Evolutionary conservation across 37 sponge, comb jelly and placozoan species (phyloP), one percentile per base, ranked within the genome.

Genomic region (Bolinopsis microptera): DNA sequence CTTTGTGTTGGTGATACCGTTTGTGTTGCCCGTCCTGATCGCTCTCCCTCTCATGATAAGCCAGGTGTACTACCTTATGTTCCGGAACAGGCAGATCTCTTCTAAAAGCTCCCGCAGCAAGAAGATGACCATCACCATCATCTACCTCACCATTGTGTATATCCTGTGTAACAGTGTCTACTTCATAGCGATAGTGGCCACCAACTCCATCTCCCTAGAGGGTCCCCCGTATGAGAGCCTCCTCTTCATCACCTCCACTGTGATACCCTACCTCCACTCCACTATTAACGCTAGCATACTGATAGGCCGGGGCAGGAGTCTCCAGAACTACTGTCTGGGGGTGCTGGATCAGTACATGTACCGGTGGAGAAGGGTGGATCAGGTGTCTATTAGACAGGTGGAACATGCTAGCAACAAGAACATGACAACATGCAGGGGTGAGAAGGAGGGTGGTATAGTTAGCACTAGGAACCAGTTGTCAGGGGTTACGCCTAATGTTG

Each of bases 61-160:
- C 35, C 90, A 86, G 61, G 90, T 86, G n/a, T 86, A 86, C 31
- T 39, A n/a, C 30, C 90, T 86, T 28, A 86, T 86, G 61, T 86
- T 86, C 90, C 41, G 61, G 26, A 86, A 86, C 90, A 86, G 41
- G 2, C 90, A 86, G 90, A 41, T 86, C 13, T 41, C 90, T 0
- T 24, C 61, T 22, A 86, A 86, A 25, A 86, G 90, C 39, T 28
- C 48, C 41, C 40, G 90, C 25, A 86, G 90, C 61, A 86, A 41
- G 90, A 86, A 86, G 22, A 86, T 86, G 90, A 41, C 90, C 8
- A 18, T 41, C 0, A 86, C 90, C 30, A 86, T 86, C 0, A 41
- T 86, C 90, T 86, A 86, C 90, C 90, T 86, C 23, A 41, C 90
- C 2, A 35, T 86, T n/a, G 41, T 41, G 0, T 86, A 86, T 48